A percentile compares a stretch with the other conserved stretches of the same genome.
Evolutionary conservation across 2,797 vertebrate genomes (phyloP).

Genomic region (Gymnothorax reevesii): DNA sequence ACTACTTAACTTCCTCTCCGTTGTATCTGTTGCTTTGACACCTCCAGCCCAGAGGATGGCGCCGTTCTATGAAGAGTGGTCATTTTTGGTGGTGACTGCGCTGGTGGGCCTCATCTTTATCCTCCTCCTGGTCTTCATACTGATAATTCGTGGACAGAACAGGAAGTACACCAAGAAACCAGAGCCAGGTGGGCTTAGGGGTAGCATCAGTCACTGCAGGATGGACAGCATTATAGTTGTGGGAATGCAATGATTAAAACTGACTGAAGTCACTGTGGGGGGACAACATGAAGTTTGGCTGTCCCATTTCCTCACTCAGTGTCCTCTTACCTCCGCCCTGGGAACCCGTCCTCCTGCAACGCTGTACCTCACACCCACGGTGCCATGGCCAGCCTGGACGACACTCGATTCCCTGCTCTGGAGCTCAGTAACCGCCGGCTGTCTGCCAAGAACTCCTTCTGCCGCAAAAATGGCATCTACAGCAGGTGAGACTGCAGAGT

Average conservation of each 20-base stretch:
- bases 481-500: constrained; percentile 77
- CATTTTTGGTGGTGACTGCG: constrained; percentile 96
- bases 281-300: background rate
- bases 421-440: constrained; percentile 95
- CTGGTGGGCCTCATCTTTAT: constrained; percentile 98
- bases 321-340: constrained; percentile 65
- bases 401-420: constrained; percentile 91
- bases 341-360: constrained; percentile 83
- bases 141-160: constrained; percentile 96
- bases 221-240: background rate
- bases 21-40: constrained; percentile 20
- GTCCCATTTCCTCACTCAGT: constrained; percentile 38
- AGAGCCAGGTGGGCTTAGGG: constrained; percentile 79
- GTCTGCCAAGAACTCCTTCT: constrained; percentile 96
- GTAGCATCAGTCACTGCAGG: background rate
- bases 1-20: background rate
- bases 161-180: constrained; percentile 96
- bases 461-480: constrained; percentile 94
- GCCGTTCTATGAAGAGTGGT: constrained; percentile 98
- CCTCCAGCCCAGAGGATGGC: constrained; percentile 89
- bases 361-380: constrained; percentile 87
- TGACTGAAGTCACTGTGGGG: background rate
- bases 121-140: constrained; percentile 93
- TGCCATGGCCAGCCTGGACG: constrained; percentile 94
- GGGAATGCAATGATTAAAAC: background rate